phyloP scores from a whole-genome alignment of 2,888 invertebrate species.

The Eupithecia insigniata region DNA sequence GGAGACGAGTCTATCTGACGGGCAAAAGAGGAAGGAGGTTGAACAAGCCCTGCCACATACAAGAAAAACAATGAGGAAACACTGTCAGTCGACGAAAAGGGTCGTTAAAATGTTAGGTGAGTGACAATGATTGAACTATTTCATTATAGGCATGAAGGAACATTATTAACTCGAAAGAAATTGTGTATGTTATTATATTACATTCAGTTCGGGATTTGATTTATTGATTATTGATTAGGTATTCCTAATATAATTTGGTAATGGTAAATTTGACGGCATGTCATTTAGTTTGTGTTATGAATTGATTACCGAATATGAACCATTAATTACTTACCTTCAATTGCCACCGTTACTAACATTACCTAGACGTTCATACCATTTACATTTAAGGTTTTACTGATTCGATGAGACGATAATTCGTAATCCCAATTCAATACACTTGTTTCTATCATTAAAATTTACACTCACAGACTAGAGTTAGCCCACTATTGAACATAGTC shows the following conservation, averaged over 20 bases:
- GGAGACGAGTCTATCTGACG: constrained; percentile 71
- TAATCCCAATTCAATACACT: neutral
- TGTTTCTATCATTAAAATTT: neutral
- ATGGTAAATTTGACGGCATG: neutral
- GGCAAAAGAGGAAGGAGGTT: constrained; percentile 56
- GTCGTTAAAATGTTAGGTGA: constrained; percentile 91
- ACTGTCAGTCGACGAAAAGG: constrained; percentile 86
- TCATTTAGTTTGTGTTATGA: neutral
- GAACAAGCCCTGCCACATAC: constrained; percentile 55
- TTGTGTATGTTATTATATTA: neutral
- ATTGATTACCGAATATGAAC: neutral
- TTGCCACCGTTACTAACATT: too few species aligned
- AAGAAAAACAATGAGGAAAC: constrained; percentile 64
- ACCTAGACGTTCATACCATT: neutral
- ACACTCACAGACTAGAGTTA: neutral
- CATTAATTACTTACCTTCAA: too few species aligned
- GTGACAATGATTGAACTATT: constrained; percentile 12
- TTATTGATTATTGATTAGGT: neutral
- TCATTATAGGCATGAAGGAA: neutral
- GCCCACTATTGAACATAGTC: too few species aligned
- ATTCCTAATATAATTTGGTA: neutral
- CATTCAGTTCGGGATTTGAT: neutral
- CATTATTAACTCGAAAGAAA: neutral
- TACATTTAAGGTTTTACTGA: neutral
- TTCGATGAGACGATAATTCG: neutral